A percentile compares a stretch with the other conserved stretches of the same genome.
phyloP scores from a whole-genome alignment of 2,113 vertebrate genomes.

The Rhipidura dahli region DNA sequence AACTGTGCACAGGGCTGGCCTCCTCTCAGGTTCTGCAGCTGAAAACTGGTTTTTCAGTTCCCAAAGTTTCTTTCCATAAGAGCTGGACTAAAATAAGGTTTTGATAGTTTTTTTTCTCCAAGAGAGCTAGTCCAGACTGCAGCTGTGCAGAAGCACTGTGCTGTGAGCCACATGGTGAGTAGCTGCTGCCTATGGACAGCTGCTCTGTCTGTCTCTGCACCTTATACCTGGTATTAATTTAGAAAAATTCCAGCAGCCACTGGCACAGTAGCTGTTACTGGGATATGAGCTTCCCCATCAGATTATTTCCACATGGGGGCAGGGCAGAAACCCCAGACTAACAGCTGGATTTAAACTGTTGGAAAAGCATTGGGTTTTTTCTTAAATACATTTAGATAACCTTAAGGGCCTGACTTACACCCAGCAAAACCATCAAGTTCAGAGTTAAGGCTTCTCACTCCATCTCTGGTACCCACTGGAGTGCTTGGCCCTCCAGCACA shows the following conservation, averaged over 20 bases:
- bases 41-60: neutral
- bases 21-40: neutral
- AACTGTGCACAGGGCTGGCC: neutral
- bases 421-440: neutral
- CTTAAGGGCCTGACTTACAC: neutral
- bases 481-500: neutral
- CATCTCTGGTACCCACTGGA: neutral
- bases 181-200: neutral
- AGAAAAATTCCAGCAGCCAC: neutral
- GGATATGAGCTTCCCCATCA: neutral
- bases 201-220: neutral
- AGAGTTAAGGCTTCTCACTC: conserved; percentile 43
- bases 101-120: neutral
- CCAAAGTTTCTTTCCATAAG: neutral
- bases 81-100: neutral
- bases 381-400: neutral
- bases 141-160: neutral
- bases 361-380: neutral
- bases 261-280: neutral
- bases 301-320: neutral
- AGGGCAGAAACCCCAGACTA: neutral
- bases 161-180: neutral
- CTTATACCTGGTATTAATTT: neutral
- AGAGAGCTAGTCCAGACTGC: neutral
- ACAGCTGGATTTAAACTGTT: neutral